Evolutionary conservation across 53 echinoderm and acorn worm species (phyloP), one percentile per base, ranked within the genome.

Genomic region (Patiria pectinifera): DNA sequence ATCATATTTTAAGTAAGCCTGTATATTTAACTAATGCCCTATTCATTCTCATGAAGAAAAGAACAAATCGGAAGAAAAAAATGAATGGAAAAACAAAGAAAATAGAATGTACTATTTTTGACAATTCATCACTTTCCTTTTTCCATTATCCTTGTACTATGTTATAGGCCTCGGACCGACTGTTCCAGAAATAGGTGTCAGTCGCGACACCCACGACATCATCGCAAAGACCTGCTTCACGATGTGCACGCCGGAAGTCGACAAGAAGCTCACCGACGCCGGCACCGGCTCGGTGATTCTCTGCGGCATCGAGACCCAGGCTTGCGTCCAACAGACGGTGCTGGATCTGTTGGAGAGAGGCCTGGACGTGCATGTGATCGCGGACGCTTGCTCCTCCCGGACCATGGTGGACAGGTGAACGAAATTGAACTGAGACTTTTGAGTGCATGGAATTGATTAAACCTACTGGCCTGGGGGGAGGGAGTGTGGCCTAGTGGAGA

Each of bases 301-400:
- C 63, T 99, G 99, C 58, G 99, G 99, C 9, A 97, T 99, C 0
- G 99, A 99, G 87, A 97, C 99, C 3, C 99, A 97, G 76, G 99
- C 92, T 6, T 99, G 99, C 83, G 82, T 99, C 26, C 99, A 99
- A 82, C 87, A 95, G 23, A 99, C 99, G 63, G 92, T 96, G 47
- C 86, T 99, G 83, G 99, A 99, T 83, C 95, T 99, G 11, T 60
- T 99, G 16, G 99, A 96, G 14, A 91, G 92, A 53, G 97, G 96
- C 11, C 86, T 96, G 61, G 99, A 99, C 87, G 99, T 99, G 11
- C 99, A 99, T 84, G 93, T 99, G 59, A 93, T 99, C 76, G 99
- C 97, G 11, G 99, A 99, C 76, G 99, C 94, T 2, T 97, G 96
- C 62, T 99, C 99, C 13, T 99, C 99, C 2, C 91, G 99, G 47